A percentile compares a stretch with the other conserved stretches of the same genome.
These are phyloP conservation scores for Drosophila carrolli DNA, from an alignment of 1,140 invertebrate genomes.

Conservation along the genomic window DNA sequence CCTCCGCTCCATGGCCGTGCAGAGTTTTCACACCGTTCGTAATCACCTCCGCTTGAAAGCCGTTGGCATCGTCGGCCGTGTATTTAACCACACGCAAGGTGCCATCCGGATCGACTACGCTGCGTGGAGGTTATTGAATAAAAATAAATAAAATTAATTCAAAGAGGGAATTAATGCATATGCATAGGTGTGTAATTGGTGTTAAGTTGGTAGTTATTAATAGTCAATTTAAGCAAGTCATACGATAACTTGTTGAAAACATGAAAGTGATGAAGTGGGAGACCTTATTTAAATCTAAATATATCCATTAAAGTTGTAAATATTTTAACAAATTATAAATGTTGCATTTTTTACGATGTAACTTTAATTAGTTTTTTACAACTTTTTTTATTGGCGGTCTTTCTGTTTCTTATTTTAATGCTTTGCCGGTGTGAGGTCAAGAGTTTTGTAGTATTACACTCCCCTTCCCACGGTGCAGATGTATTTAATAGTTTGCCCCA, in stretches of 20 bases:
- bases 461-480: no score
- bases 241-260: neutral
- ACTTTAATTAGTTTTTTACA: no score
- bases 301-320: no score
- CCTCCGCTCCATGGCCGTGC: slow-evolving; percentile 66
- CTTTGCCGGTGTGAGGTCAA: no score
- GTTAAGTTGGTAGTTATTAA: neutral
- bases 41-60: slow-evolving; percentile 85
- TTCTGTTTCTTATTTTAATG: no score
- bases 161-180: neutral
- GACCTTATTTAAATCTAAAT: no score
- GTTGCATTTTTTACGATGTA: no score
- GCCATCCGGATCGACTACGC: slow-evolving; percentile 86
- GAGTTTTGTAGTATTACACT: no score
- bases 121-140: slow-evolving; percentile 35
- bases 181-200: neutral
- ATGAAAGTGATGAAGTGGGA: no score
- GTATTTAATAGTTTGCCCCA: no score
- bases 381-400: no score
- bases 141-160: slow-evolving; percentile 17
- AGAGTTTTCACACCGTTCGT: slow-evolving; percentile 73
- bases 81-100: slow-evolving; percentile 85
- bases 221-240: neutral
- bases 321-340: no score
- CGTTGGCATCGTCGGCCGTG: slow-evolving; percentile 85